Evolutionary conservation across 2,888 invertebrate species (phyloP), one percentile per base, ranked within the genome.

Genomic region (Philaethria dido): DNA sequence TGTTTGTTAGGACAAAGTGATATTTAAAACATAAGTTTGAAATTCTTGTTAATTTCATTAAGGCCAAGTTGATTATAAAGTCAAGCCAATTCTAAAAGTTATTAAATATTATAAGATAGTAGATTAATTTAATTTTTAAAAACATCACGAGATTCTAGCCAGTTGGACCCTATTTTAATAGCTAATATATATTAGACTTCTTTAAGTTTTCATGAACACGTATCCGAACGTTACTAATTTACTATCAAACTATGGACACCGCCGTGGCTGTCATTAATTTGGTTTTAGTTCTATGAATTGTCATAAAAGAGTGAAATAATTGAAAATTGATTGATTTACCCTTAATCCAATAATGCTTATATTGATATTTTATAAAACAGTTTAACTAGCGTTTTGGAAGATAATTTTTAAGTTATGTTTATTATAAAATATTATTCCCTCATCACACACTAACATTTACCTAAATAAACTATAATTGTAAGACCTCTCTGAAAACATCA

Each of bases 151-250:
- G 75, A 80, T 76, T 80, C 77, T 81, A 84, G 77, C 78, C 81
- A 77, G 81, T 89, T 89, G 89, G 89, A 88, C 89, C 89, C 89
- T 86, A 80, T 77, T n/a, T 78, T 75, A 77, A 80, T 77, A 75
- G 78, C 80, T 78, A 81, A 76, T 80, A 83, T 80, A 82, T 84
- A 8, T 57, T n/a, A 67, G 33, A 20, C 33, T 20, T 22, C 11
- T 36, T 36, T 54, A 63, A 48, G 18, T 33, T 39, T 65, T 61
- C 18, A 57, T 48, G 62, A 54, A 62, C 62, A 65, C 54, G 68
- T 67, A 63, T 63, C 67, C 63, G 50, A 63, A 36, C 62, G 57
- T 57, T 20, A 11, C 8, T 18, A 36, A n/a, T 50, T 22, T 48
- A 20, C 29, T 52, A 52, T 16, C 8, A 39, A 39, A 39, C 0